phyloP scores from a whole-genome alignment of 2,113 vertebrate species.

The Macroglossus sobrinus region DNA sequence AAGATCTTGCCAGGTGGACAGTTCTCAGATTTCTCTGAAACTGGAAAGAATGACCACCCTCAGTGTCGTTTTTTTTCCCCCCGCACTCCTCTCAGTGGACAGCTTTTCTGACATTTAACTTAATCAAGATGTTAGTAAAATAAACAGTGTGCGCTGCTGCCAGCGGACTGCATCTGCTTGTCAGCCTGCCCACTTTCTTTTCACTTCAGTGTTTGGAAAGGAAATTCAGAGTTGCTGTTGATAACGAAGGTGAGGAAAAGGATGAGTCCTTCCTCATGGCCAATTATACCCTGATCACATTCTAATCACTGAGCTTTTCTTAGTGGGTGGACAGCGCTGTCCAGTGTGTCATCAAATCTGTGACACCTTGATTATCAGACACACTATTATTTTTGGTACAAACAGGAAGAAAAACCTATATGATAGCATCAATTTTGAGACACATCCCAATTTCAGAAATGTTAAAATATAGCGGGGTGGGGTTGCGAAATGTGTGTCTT shows the following conservation, averaged over 20 bases:
- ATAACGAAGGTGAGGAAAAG: background rate
- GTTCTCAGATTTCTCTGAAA: background rate
- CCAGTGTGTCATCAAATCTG: background rate
- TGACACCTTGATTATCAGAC: background rate
- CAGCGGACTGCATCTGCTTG: background rate
- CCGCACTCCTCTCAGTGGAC: background rate
- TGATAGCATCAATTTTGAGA: background rate
- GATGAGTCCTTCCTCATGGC: background rate
- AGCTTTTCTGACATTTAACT: slow-evolving; percentile 26
- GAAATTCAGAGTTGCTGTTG: background rate
- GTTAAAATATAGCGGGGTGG: background rate
- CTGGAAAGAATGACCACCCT: background rate
- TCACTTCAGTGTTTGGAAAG: background rate
- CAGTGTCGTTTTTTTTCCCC: background rate
- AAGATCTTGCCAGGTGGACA: background rate
- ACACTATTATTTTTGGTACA: background rate
- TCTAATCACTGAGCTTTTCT: background rate
- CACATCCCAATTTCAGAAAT: background rate
- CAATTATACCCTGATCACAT: background rate
- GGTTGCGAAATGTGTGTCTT: background rate
- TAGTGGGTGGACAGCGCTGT: background rate
- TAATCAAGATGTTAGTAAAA: slow-evolving; percentile 42
- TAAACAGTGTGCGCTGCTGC: background rate
- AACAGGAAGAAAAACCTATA: background rate
- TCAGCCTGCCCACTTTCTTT: background rate